Conservation (phyloP, 2,113 vertebrate genomes). For the Scartelaos histophorus region DNA sequence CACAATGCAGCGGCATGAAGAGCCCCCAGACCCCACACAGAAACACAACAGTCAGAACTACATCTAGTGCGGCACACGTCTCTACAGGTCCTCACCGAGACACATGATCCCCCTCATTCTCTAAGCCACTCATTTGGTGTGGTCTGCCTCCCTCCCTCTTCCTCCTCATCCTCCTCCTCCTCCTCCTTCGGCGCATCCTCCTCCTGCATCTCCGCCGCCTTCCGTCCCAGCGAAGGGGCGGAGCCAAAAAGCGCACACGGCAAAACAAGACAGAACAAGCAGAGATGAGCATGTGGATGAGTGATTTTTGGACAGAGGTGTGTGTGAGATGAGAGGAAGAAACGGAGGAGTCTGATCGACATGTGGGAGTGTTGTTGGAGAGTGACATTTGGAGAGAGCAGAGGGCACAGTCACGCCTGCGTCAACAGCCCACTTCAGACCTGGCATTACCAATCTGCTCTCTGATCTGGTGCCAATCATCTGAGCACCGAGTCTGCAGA, state of each 20-base stretch:
- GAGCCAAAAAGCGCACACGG: slow-evolving; percentile 18
- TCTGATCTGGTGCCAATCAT: neutral
- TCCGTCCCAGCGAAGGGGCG: slow-evolving; percentile 57
- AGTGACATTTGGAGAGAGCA: slow-evolving; percentile 64
- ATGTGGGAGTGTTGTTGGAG: slow-evolving; percentile 45
- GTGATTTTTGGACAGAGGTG: slow-evolving; percentile 47
- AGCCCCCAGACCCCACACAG: slow-evolving; percentile 10
- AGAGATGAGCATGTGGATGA: slow-evolving; percentile 67
- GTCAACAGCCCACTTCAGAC: slow-evolving; percentile 19
- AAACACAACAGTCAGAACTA: slow-evolving; percentile 30
- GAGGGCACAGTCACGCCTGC: slow-evolving; percentile 35
- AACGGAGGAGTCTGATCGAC: slow-evolving; percentile 50
- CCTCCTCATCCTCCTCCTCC: slow-evolving; percentile 66
- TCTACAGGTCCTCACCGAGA: slow-evolving; percentile 74
- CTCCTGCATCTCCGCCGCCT: slow-evolving; percentile 74
- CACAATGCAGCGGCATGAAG: slow-evolving; percentile 44
- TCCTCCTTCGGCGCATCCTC: slow-evolving; percentile 67
- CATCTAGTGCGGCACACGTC: slow-evolving; percentile 52
- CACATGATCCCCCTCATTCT: slow-evolving; percentile 75
- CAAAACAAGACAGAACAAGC: slow-evolving; percentile 46
- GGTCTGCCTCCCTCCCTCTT: slow-evolving; percentile 77
- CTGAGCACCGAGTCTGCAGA: neutral
- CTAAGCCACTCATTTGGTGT: slow-evolving; percentile 81
- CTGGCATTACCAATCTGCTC: neutral
- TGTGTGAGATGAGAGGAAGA: slow-evolving; percentile 21